phyloP scores from a whole-genome alignment of 2,113 vertebrate genomes.

The Neopipo cinnamomea region DNA sequence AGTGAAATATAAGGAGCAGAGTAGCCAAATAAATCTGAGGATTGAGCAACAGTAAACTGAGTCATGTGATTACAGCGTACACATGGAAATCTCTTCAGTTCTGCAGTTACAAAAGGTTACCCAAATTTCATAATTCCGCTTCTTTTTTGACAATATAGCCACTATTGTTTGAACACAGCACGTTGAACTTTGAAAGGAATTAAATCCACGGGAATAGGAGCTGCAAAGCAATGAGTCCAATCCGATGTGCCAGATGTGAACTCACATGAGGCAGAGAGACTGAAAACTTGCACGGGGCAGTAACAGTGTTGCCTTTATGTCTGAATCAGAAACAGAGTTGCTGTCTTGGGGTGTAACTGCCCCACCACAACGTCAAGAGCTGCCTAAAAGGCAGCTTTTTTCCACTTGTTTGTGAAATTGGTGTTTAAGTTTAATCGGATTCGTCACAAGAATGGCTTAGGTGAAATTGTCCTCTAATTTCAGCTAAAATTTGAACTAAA shows the following conservation, averaged over 20 bases:
- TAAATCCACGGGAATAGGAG: background rate
- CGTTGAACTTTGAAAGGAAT: background rate
- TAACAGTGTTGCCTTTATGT: accelerated
- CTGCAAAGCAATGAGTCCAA: background rate
- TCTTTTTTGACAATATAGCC: background rate
- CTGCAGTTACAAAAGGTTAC: background rate
- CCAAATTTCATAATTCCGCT: background rate
- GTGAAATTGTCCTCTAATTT: background rate
- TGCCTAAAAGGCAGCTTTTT: background rate
- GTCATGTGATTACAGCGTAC: background rate
- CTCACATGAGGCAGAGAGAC: background rate
- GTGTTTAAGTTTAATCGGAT: background rate
- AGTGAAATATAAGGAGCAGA: background rate
- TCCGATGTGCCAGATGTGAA: background rate
- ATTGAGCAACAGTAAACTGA: background rate
- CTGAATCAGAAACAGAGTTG: background rate
- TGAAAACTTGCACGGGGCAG: background rate
- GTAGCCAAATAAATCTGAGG: background rate
- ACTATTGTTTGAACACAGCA: background rate
- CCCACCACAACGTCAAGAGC: background rate
- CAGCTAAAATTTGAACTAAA: background rate
- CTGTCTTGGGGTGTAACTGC: background rate
- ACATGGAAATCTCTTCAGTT: background rate
- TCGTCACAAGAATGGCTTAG: background rate
- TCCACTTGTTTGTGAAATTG: background rate